These are phyloP conservation scores for Morphnarchus princeps DNA, from an alignment of 2,113 vertebrate genomes.

Conservation along the genomic window DNA sequence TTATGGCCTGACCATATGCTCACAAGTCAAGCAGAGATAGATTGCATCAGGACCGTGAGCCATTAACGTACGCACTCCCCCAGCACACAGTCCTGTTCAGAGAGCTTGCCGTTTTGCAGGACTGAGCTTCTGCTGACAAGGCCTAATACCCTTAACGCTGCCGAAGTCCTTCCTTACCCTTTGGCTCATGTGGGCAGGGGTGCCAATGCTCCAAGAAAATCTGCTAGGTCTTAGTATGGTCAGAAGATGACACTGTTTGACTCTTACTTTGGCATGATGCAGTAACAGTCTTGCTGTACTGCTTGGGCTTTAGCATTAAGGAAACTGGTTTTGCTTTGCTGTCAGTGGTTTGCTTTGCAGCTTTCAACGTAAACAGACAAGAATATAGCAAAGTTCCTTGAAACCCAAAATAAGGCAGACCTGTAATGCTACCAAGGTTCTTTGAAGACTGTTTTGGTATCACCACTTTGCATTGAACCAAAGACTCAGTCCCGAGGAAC, in stretches of 20 bases:
- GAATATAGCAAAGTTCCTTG: neutral
- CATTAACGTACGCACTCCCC: neutral
- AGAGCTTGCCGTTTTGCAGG: neutral
- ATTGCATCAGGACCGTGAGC: neutral
- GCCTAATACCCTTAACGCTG: neutral
- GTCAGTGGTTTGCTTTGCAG: neutral
- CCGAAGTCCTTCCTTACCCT: neutral
- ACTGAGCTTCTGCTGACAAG: neutral
- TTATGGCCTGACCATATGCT: neutral
- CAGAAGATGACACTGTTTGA: neutral
- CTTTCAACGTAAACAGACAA: neutral
- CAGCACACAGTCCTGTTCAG: neutral
- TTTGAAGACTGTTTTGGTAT: neutral
- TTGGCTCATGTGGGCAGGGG: rapidly evolving
- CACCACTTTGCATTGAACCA: neutral
- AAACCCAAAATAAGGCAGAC: neutral
- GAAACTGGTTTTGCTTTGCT: neutral
- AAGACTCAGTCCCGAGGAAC: rapidly evolving
- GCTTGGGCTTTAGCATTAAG: neutral
- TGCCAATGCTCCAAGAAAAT: neutral
- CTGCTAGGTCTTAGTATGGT: neutral
- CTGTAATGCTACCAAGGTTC: neutral
- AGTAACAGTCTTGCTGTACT: neutral
- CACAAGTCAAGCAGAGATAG: neutral
- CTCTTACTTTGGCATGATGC: neutral